Evolutionary conservation across 2,888 invertebrate genomes (phyloP).

Genomic region (Caenorhabditis japonica): DNA sequence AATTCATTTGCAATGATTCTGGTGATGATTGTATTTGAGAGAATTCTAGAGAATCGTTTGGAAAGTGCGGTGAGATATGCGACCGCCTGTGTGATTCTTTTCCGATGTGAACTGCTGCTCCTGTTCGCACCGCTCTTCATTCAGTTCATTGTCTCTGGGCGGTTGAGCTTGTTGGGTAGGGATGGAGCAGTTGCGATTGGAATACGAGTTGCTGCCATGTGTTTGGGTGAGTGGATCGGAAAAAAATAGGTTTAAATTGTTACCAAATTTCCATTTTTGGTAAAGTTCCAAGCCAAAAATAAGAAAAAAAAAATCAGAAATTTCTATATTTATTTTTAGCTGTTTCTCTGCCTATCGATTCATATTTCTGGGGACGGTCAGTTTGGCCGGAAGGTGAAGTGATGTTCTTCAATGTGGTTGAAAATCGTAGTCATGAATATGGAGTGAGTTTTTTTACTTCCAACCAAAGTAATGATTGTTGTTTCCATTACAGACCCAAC

Average conservation of each 20-base stretch:
- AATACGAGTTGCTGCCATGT: constrained; percentile 77
- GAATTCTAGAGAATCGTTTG: constrained; percentile 85
- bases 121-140: constrained; percentile 86
- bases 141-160: constrained; percentile 85
- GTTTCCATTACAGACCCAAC: constrained; percentile 84
- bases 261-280: too few species aligned
- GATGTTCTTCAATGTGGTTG: constrained; percentile 91
- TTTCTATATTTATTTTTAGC: constrained; percentile 80
- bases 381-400: constrained; percentile 99
- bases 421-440: constrained; percentile 95
- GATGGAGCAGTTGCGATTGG: constrained; percentile 76
- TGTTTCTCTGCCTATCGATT: constrained; percentile 87
- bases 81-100: constrained; percentile 67
- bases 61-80: constrained; percentile 82
- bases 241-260: not conserved
- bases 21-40: constrained; percentile 87
- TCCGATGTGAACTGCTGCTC: constrained; percentile 87
- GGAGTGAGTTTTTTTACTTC: constrained; percentile 83
- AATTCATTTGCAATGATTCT: constrained; percentile 93
- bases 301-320: too few species aligned
- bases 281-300: too few species aligned
- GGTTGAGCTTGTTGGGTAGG: constrained; percentile 81
- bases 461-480: not conserved
- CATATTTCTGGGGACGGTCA: constrained; percentile 89
- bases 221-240: constrained; percentile 81